A percentile compares a stretch with the other conserved stretches of the same genome.
Evolutionary conservation across 1,140 invertebrate genomes (phyloP).

Genomic region (Hypothenemus hampei): DNA sequence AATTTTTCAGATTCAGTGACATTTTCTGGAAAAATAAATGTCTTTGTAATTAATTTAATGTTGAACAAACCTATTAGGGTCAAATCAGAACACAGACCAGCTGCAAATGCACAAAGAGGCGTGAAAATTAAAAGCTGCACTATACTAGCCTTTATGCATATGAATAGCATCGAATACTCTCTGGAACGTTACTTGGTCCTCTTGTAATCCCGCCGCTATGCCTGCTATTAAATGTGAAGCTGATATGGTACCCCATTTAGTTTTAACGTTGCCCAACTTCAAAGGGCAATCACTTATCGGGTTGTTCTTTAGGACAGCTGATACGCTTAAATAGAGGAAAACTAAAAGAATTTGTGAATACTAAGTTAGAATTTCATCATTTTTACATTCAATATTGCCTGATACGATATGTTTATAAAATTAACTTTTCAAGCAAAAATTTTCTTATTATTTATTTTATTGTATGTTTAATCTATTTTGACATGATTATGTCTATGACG

Average conservation of each 20-base stretch:
- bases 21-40: neutral
- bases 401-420: too few species aligned
- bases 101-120: neutral
- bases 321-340: too few species aligned
- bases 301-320: too few species aligned
- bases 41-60: neutral
- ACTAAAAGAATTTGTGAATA: too few species aligned
- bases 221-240: slow-evolving; percentile 54
- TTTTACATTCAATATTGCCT: too few species aligned
- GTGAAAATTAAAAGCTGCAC: neutral
- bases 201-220: slow-evolving; percentile 54
- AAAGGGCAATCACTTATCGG: slow-evolving; percentile 51
- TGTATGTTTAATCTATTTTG: too few species aligned
- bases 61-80: neutral
- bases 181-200: slow-evolving; percentile 48
- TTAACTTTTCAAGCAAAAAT: too few species aligned
- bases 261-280: slow-evolving; percentile 56
- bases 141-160: slow-evolving; percentile 22
- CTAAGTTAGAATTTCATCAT: too few species aligned
- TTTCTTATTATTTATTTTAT: too few species aligned
- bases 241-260: slow-evolving; percentile 53
- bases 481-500: too few species aligned
- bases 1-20: neutral
- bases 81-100: neutral
- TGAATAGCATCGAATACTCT: slow-evolving; percentile 30